Evolutionary conservation across 1,140 invertebrate genomes (phyloP).

Genomic region (Macrocentrus cingulum): DNA sequence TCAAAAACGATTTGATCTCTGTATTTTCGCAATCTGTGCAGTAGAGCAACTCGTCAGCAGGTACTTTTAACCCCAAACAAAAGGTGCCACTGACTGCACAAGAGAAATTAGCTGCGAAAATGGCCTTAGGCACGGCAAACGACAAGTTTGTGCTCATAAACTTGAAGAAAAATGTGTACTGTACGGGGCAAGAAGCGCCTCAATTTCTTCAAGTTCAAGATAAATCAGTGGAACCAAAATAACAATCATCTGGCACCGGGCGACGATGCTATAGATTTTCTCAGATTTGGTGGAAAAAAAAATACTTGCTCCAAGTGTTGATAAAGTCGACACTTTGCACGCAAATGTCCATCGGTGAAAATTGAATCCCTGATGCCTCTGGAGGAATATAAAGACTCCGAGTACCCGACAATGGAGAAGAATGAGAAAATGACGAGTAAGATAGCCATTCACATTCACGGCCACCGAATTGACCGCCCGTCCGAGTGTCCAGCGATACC

Average conservation of each 20-base stretch:
- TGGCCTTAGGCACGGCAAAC: conserved; percentile 71
- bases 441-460: conserved; percentile 34
- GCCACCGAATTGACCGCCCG: conserved; percentile 31
- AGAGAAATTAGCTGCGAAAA: conserved; percentile 66
- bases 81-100: conserved; percentile 44
- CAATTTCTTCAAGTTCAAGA: conserved; percentile 82
- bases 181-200: conserved; percentile 77
- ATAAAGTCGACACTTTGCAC: conserved; percentile 78
- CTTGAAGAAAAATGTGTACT: conserved; percentile 87
- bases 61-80: conserved; percentile 21
- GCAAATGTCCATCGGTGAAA: conserved; percentile 70
- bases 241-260: conserved; percentile 65
- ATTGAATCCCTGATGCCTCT: conserved; percentile 65
- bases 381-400: conserved; percentile 63
- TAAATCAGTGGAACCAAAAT: conserved; percentile 77
- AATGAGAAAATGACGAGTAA: conserved; percentile 69
- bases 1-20: conserved; percentile 33
- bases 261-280: conserved; percentile 57
- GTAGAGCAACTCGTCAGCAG: conserved; percentile 21
- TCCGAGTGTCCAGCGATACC: conserved; percentile 35
- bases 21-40: conserved; percentile 35
- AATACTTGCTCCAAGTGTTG: conserved; percentile 84
- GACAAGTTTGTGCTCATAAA: conserved; percentile 91
- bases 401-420: conserved; percentile 77
- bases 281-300: conserved; percentile 63